Evolutionary conservation across 2,888 invertebrate species (phyloP).

Genomic region (Acrobasis consociella): DNA sequence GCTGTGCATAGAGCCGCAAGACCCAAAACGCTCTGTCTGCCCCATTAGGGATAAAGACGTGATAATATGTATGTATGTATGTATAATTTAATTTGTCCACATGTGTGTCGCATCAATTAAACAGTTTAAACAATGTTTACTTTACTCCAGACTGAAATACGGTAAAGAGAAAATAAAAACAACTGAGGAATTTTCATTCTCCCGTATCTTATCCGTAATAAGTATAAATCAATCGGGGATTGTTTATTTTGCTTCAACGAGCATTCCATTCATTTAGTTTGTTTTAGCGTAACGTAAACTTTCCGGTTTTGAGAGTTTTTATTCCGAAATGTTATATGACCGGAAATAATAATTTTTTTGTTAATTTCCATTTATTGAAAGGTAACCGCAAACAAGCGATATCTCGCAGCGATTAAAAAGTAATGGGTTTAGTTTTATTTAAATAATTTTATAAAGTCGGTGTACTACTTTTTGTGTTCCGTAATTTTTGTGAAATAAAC

Average conservation of each 20-base stretch:
- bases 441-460: too few relatives aligned
- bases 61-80: too few relatives aligned
- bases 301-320: conserved; percentile 12
- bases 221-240: conserved; percentile 34
- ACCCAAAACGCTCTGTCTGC: too few relatives aligned
- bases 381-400: background rate
- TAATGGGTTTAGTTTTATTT: background rate
- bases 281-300: conserved; percentile 25
- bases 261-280: conserved; percentile 24
- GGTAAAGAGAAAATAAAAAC: conserved; percentile 29
- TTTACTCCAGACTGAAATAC: conserved; percentile 11
- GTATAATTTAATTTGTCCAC: background rate
- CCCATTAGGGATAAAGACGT: too few relatives aligned
- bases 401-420: background rate
- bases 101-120: conserved; percentile 10
- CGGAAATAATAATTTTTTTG: background rate
- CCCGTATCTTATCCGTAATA: conserved; percentile 17
- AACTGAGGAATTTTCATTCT: conserved; percentile 21
- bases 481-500: background rate
- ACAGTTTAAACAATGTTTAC: background rate
- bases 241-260: conserved; percentile 31
- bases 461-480: background rate
- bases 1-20: too few relatives aligned
- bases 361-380: background rate
- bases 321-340: background rate